These are phyloP conservation scores for Scaptomyza caliginosa DNA, from an alignment of 2,888 invertebrate species.

Conservation along the genomic window DNA sequence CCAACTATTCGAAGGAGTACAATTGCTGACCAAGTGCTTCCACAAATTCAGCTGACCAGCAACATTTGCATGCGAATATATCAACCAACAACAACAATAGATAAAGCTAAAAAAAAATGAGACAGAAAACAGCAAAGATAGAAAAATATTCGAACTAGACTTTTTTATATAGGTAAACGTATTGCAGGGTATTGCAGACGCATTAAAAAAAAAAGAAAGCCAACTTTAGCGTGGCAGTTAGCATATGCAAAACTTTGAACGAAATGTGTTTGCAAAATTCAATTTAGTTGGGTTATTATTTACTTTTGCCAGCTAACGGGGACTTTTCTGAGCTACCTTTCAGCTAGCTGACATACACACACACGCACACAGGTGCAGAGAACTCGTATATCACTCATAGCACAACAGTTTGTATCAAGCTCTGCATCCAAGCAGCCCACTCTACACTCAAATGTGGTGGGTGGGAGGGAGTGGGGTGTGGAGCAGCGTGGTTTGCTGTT, in stretches of 20 bases:
- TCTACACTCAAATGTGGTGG: neutral
- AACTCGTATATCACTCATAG: slow-evolving; percentile 47
- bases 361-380: slow-evolving; percentile 44
- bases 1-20: neutral
- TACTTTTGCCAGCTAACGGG: slow-evolving; percentile 55
- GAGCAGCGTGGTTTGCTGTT: slow-evolving; percentile 7
- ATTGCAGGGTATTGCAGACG: neutral
- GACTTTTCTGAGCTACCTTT: slow-evolving; percentile 5
- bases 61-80: slow-evolving; percentile 36
- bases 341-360: slow-evolving; percentile 33
- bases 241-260: slow-evolving; percentile 48
- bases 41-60: slow-evolving; percentile 39
- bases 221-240: slow-evolving; percentile 39
- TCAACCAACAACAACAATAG: neutral
- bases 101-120: too few species aligned
- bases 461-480: neutral
- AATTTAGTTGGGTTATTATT: slow-evolving; percentile 70
- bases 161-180: too few species aligned
- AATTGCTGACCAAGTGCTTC: slow-evolving; percentile 32
- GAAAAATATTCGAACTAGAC: too few species aligned
- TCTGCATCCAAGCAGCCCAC: neutral
- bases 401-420: slow-evolving; percentile 3
- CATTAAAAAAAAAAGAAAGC: slow-evolving; percentile 9
- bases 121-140: too few species aligned
- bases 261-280: slow-evolving; percentile 59